Evolutionary conservation across 2,888 invertebrate genomes (phyloP).

Genomic region (Mythimna loreyi): DNA sequence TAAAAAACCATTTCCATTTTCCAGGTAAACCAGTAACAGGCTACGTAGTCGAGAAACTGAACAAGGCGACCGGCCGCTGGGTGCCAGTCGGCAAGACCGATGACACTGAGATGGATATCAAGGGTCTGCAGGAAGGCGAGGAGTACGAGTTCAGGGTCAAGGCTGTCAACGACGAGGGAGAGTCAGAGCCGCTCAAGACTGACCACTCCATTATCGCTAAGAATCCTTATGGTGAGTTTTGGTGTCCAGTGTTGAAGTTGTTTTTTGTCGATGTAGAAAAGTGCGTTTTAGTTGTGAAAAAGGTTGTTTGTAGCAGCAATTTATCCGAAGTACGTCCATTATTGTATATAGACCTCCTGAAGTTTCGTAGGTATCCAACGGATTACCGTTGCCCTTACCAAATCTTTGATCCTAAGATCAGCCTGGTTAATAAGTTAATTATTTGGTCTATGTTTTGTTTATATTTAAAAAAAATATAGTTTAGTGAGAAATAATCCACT

Average conservation of each 20-base stretch:
- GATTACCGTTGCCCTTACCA: too few species aligned
- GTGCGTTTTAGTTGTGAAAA: too few species aligned
- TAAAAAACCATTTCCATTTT: too few species aligned
- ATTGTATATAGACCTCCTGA: too few species aligned
- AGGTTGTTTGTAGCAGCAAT: too few species aligned
- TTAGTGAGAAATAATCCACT: too few species aligned
- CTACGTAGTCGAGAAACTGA: constrained; percentile 98
- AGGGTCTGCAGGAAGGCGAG: constrained; percentile 95
- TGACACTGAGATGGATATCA: constrained; percentile 96
- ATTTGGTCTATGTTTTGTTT: neutral
- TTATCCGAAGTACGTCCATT: too few species aligned
- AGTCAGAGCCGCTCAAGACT: constrained; percentile 98
- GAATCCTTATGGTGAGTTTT: constrained; percentile 96
- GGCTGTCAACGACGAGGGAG: constrained; percentile 98
- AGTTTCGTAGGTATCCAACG: too few species aligned
- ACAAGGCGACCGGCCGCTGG: constrained; percentile 97
- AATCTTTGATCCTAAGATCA: neutral
- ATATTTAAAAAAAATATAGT: too few species aligned
- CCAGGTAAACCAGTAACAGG: constrained; percentile 95
- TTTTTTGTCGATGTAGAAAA: neutral
- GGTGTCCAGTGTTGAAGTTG: neutral
- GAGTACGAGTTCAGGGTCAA: constrained; percentile 98
- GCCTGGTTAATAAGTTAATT: neutral
- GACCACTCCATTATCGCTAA: constrained; percentile 97
- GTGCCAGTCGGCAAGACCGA: constrained; percentile 97